Conservation (phyloP, 2,797 vertebrate species). For the Linurgus olivaceus region DNA sequence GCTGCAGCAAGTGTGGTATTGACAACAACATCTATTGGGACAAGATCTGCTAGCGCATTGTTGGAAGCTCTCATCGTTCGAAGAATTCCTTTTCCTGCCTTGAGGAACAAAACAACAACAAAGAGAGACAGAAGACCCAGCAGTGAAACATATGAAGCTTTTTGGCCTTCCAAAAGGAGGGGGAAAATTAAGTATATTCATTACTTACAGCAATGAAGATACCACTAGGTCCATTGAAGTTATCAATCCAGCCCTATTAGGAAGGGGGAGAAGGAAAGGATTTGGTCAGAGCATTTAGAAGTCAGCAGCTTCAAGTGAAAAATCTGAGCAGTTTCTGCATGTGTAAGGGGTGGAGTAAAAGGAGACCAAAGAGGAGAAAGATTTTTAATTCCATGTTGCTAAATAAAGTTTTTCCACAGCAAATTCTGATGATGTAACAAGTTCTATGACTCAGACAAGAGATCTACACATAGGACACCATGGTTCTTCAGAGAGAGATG, state of each 20-base stretch:
- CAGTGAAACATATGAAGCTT: slow-evolving; percentile 17
- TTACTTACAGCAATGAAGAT: slow-evolving; percentile 96
- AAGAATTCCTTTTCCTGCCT: slow-evolving; percentile 98
- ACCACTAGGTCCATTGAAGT: slow-evolving; percentile 98
- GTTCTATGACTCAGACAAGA: neutral
- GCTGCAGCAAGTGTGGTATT: slow-evolving; percentile 91
- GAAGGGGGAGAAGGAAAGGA: neutral
- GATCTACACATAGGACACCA: neutral
- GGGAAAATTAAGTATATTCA: neutral
- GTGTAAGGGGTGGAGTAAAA: neutral
- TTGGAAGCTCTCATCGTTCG: slow-evolving; percentile 97
- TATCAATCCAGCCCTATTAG: slow-evolving; percentile 96
- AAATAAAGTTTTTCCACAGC: neutral
- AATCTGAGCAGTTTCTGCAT: neutral
- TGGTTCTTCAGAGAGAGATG: neutral
- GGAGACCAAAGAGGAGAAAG: neutral
- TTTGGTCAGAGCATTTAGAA: neutral
- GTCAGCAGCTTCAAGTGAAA: neutral
- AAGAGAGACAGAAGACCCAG: slow-evolving; percentile 32
- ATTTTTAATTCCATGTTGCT: neutral
- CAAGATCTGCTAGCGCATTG: slow-evolving; percentile 91
- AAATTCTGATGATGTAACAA: neutral
- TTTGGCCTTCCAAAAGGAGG: neutral
- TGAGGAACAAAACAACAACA: slow-evolving; percentile 44
- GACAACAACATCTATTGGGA: slow-evolving; percentile 96